These are phyloP conservation scores for Anseranas semipalmata DNA, from an alignment of 2,113 vertebrate genomes.

Conservation along the genomic window DNA sequence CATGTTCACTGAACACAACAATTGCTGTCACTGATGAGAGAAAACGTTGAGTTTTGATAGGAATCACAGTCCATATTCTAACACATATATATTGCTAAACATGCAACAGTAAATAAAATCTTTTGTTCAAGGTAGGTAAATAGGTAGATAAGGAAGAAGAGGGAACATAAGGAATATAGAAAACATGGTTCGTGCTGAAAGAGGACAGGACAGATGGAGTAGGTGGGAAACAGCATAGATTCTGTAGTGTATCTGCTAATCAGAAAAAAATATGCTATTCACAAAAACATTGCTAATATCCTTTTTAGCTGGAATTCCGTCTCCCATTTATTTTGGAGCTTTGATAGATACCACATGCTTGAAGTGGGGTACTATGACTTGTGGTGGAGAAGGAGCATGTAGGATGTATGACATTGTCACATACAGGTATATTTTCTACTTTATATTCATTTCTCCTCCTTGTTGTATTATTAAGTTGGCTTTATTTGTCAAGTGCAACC, in stretches of 20 bases:
- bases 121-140: neutral
- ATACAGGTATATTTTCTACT: constrained; percentile 79
- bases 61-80: neutral
- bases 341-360: constrained; percentile 91
- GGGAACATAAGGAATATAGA: neutral
- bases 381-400: constrained; percentile 86
- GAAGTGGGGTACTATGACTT: constrained; percentile 88
- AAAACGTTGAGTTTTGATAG: neutral
- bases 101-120: neutral
- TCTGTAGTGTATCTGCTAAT: neutral
- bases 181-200: neutral
- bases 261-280: neutral
- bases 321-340: constrained; percentile 93
- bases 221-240: neutral
- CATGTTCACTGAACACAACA: neutral
- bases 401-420: constrained; percentile 81
- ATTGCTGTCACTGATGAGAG: neutral
- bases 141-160: neutral
- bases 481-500: neutral
- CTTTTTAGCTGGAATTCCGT: constrained; percentile 89
- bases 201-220: neutral
- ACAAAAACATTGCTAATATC: neutral
- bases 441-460: neutral
- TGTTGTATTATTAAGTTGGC: neutral
- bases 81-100: neutral